A percentile compares a stretch with the other conserved stretches of the same genome.
These are phyloP conservation scores for Leptocoma aspasia DNA, from an alignment of 2,113 vertebrate genomes.

Conservation along the genomic window DNA sequence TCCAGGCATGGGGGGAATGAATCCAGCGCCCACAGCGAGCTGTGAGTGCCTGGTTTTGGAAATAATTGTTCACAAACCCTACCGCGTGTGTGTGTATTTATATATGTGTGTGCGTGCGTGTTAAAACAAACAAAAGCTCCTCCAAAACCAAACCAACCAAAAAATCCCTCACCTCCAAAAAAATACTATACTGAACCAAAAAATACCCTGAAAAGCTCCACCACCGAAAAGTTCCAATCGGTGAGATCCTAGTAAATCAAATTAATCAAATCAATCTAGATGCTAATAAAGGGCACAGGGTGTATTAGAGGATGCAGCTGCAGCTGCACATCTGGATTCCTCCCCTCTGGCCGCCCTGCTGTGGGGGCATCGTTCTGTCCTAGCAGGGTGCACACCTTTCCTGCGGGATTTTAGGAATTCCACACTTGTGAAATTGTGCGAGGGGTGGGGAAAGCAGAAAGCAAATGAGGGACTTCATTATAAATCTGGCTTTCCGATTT, in stretches of 20 bases:
- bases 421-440: rapidly evolving
- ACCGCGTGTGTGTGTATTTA: rapidly evolving
- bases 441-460: neutral
- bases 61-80: neutral
- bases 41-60: neutral
- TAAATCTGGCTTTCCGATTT: neutral
- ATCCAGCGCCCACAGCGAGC: neutral
- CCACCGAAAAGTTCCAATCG: neutral
- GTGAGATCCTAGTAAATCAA: neutral
- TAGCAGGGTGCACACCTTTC: neutral
- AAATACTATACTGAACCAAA: neutral
- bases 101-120: neutral
- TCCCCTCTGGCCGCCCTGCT: neutral
- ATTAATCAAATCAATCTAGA: neutral
- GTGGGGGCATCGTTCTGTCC: neutral
- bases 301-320: neutral
- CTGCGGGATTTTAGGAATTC: neutral
- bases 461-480: neutral
- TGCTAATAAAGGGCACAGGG: neutral
- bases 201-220: neutral
- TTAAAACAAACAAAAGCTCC: neutral
- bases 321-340: neutral
- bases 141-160: neutral
- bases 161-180: neutral
- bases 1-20: neutral